Evolutionary conservation across 2,888 invertebrate genomes (phyloP).

Genomic region (Bembecia ichneumoniformis): DNA sequence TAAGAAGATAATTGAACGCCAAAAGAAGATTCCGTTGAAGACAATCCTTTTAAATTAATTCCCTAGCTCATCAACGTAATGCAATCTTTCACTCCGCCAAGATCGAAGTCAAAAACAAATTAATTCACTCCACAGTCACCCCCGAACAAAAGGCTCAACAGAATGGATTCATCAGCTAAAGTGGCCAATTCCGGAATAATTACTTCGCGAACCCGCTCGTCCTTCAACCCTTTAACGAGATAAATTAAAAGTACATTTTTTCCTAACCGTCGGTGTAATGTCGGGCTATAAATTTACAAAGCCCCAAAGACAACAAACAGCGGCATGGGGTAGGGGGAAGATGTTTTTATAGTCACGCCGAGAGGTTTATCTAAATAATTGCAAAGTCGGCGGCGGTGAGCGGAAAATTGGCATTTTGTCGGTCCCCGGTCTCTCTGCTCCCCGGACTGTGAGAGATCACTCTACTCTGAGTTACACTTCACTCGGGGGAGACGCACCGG

Average conservation of each 20-base stretch:
- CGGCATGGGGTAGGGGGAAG: conserved; percentile 56
- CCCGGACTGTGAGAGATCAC: background rate
- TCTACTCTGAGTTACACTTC: background rate
- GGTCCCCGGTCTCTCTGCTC: conserved; percentile 18
- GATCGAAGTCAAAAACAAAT: conserved; percentile 55
- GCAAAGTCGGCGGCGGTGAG: conserved; percentile 68
- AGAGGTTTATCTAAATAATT: conserved; percentile 73
- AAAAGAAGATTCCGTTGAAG: conserved; percentile 4
- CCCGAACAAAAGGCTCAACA: conserved; percentile 48
- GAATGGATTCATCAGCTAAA: conserved; percentile 69
- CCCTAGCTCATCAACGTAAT: conserved; percentile 41
- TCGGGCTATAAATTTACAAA: conserved; percentile 65
- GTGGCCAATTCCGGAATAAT: conserved; percentile 72
- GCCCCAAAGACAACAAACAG: conserved; percentile 70
- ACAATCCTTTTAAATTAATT: conserved; percentile 21
- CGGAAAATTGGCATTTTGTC: conserved; percentile 68
- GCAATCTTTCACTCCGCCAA: conserved; percentile 58
- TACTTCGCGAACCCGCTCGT: conserved; percentile 67
- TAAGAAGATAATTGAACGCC: background rate
- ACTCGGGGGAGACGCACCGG: background rate
- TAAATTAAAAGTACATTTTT: conserved; percentile 74
- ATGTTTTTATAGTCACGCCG: conserved; percentile 71
- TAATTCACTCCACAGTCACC: conserved; percentile 59
- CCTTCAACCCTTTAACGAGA: conserved; percentile 73
- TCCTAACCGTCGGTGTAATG: conserved; percentile 66